These are phyloP conservation scores for Oreochromis tanganicae DNA, from an alignment of 2,113 vertebrate genomes.

Conservation along the genomic window DNA sequence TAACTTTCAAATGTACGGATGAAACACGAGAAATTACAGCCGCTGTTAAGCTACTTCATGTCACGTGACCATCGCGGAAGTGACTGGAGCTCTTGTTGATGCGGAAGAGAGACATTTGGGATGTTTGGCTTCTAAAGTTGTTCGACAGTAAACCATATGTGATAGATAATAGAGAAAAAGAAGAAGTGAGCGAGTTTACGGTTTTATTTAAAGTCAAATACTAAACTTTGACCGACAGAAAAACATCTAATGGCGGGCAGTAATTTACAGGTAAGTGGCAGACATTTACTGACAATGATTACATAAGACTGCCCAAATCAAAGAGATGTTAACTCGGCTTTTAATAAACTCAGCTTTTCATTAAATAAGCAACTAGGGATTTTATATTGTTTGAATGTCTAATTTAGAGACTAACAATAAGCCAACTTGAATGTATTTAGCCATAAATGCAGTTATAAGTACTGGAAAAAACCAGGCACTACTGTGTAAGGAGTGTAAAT, in stretches of 20 bases:
- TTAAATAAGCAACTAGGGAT: not conserved
- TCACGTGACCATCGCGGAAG: conserved; percentile 61
- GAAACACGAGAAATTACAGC: not conserved
- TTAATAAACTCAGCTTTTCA: not conserved
- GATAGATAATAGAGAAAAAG: not conserved
- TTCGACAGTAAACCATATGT: not conserved
- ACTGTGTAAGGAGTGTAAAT: not conserved
- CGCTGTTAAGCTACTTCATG: not conserved
- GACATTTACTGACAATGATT: not conserved
- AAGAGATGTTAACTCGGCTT: not conserved
- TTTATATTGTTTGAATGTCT: not conserved
- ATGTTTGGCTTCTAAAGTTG: not conserved
- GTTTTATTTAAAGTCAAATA: not conserved
- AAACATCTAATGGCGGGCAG: conserved; percentile 24
- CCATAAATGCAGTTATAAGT: not conserved
- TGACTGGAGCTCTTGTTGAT: not conserved
- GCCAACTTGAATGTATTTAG: not conserved
- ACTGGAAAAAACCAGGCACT: not conserved
- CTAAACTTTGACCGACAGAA: not conserved
- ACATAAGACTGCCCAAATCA: not conserved
- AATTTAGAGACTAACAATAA: not conserved
- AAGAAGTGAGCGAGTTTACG: accelerated
- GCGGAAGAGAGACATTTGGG: conserved; percentile 43
- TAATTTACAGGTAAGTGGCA: conserved; percentile 68
- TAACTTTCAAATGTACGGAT: not conserved